Base-by-base conservation (phyloP, 2,888 invertebrate genomes). In the Agonum fuliginosum region DNA sequence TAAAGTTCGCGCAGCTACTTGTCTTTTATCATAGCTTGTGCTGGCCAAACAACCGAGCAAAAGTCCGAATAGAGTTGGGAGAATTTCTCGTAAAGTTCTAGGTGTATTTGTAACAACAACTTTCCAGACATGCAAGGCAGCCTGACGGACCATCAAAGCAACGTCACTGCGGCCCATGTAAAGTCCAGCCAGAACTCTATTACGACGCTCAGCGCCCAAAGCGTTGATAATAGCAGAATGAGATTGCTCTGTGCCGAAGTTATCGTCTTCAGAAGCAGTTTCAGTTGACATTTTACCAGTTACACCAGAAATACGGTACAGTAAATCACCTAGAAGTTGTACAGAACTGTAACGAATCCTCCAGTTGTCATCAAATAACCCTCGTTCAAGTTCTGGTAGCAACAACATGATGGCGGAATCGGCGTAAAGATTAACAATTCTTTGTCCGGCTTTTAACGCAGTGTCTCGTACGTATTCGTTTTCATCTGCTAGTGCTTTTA, bases 251-350 rank as follows among this genome's bases (percentile, higher is more conserved):
- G 99, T 99, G 78, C 99, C 99, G 87, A 99, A 98, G 87, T 99
- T 99, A 85, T 99, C 99, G 86, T 99, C 99, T 86, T 99, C 99
- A 81, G 95, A 96, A 0, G 97, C 97, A 0, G 97, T 98, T 87
- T 98, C 98, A 0, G 99, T 99, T 34, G 97, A 97, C 98, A 99
- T 99, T 89, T 99, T 99, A 72, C 99, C 99, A 24, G 97, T 95
- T 0, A 99, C 98, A 67, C 98, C 99, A 0, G 98, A 98, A 80
- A 99, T 96, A 79, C 97, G 93, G 87, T 98, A 99, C 20, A 99
- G 88, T 65, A 99, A 89, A 86, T 99, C 99, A 10, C 99, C 99
- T 34, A 99, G 81, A 24, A 99, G 88, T 85, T 98, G 98, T 3
- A 99, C 97, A 0, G 97, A 97, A 83, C 97, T 95, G 87, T 86